A percentile compares a stretch with the other conserved stretches of the same genome.
These are phyloP conservation scores for Melinaea marsaeus DNA, from an alignment of 2,888 invertebrate species.

Conservation along the genomic window DNA sequence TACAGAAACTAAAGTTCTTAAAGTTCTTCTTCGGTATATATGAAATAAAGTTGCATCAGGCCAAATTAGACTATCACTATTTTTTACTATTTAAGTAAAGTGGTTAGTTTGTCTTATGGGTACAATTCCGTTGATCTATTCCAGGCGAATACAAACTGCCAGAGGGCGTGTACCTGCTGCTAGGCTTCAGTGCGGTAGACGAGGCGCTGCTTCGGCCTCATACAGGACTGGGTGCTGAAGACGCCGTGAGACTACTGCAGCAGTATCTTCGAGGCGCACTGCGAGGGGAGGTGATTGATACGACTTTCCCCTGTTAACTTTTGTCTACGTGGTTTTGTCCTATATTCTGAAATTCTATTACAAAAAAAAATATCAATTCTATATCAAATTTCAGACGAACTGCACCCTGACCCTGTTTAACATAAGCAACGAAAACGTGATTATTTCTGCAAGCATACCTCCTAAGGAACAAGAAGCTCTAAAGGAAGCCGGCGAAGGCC, in stretches of 20 bases:
- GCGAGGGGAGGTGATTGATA: slow-evolving; percentile 74
- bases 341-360: too few relatives aligned
- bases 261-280: slow-evolving; percentile 85
- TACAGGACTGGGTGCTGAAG: slow-evolving; percentile 90
- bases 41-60: too few relatives aligned
- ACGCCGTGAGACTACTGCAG: slow-evolving; percentile 89
- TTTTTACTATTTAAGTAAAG: too few relatives aligned
- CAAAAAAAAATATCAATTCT: too few relatives aligned
- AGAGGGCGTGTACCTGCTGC: slow-evolving; percentile 91
- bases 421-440: slow-evolving; percentile 91
- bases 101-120: too few relatives aligned
- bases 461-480: slow-evolving; percentile 79
- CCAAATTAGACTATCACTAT: too few relatives aligned
- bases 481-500: slow-evolving; percentile 80
- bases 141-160: slow-evolving; percentile 86
- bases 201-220: slow-evolving; percentile 89
- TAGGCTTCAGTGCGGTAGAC: slow-evolving; percentile 94
- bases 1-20: too few relatives aligned
- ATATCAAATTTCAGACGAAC: slow-evolving; percentile 80
- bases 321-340: too few relatives aligned
- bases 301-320: too few relatives aligned
- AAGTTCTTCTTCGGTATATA: too few relatives aligned
- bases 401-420: slow-evolving; percentile 91
- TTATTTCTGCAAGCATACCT: slow-evolving; percentile 87
- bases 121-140: slow-evolving; percentile 24